These are phyloP conservation scores for Elephantulus edwardii DNA, from an alignment of 2,113 vertebrate genomes.

Conservation along the genomic window DNA sequence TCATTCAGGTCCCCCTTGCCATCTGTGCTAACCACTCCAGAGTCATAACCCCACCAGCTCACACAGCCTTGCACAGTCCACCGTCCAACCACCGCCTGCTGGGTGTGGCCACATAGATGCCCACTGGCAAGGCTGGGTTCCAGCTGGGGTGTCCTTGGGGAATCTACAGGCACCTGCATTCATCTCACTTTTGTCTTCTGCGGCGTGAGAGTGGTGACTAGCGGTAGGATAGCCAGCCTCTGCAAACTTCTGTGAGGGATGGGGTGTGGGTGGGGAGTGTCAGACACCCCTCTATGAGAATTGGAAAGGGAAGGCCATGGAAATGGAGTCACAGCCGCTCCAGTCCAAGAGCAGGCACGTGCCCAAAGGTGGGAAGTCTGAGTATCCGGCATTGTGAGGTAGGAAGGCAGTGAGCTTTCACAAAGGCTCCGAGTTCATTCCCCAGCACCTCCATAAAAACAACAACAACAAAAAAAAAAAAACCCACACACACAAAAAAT, in stretches of 20 bases:
- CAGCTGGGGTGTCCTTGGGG: background rate
- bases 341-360: accelerated
- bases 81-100: background rate
- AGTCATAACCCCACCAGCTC: background rate
- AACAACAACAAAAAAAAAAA: too few relatives aligned
- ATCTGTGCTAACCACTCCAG: background rate
- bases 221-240: background rate
- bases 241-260: background rate
- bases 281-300: background rate
- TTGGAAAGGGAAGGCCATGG: background rate
- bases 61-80: background rate
- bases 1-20: background rate
- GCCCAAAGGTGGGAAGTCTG: background rate
- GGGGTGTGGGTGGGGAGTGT: accelerated
- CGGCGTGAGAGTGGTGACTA: background rate
- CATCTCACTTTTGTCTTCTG: background rate
- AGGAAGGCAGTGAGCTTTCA: too few relatives aligned
- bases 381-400: accelerated
- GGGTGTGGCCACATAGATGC: accelerated
- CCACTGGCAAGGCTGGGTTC: background rate
- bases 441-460: too few relatives aligned
- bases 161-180: accelerated
- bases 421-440: too few relatives aligned
- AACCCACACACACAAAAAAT: too few relatives aligned
- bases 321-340: background rate